These are phyloP conservation scores for Garrulus glandarius DNA, from an alignment of 2,797 vertebrate genomes.

Conservation along the genomic window DNA sequence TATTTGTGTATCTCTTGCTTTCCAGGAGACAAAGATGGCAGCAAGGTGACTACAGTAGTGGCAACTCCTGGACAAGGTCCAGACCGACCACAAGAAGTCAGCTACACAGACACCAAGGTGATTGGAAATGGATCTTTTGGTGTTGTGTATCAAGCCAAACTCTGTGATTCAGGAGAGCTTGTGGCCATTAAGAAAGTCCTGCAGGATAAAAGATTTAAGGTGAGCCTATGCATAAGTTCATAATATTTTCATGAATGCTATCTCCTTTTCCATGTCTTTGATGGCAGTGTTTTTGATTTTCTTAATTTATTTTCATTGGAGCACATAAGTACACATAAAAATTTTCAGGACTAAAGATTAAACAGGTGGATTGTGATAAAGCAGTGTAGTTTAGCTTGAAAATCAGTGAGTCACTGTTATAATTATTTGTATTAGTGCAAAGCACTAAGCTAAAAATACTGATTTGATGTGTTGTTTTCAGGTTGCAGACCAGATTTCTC, in stretches of 20 bases:
- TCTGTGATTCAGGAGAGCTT: constrained; percentile 96
- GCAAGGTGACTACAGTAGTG: constrained; percentile 97
- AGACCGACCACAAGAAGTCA: constrained; percentile 97
- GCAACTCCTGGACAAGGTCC: constrained; percentile 97
- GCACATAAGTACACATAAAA: neutral
- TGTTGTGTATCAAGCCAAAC: constrained; percentile 97
- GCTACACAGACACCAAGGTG: constrained; percentile 98
- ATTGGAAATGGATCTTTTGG: constrained; percentile 98
- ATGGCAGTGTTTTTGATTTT: neutral
- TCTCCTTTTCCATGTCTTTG: neutral
- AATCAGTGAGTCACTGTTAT: neutral
- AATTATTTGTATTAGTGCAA: neutral
- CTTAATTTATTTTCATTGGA: neutral
- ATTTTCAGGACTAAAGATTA: neutral
- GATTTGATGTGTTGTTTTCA: neutral
- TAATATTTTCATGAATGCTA: neutral
- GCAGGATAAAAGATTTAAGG: constrained; percentile 99
- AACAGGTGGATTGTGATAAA: neutral
- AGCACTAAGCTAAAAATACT: neutral
- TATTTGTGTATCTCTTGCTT: neutral
- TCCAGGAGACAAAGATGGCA: constrained; percentile 96
- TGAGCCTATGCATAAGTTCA: constrained; percentile 65
- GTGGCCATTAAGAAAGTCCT: constrained; percentile 99
- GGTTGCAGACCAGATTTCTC: neutral
- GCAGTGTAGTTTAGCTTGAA: constrained; percentile 1